These are phyloP conservation scores for Zalophus californianus DNA, from an alignment of 2,797 vertebrate genomes.

Conservation along the genomic window DNA sequence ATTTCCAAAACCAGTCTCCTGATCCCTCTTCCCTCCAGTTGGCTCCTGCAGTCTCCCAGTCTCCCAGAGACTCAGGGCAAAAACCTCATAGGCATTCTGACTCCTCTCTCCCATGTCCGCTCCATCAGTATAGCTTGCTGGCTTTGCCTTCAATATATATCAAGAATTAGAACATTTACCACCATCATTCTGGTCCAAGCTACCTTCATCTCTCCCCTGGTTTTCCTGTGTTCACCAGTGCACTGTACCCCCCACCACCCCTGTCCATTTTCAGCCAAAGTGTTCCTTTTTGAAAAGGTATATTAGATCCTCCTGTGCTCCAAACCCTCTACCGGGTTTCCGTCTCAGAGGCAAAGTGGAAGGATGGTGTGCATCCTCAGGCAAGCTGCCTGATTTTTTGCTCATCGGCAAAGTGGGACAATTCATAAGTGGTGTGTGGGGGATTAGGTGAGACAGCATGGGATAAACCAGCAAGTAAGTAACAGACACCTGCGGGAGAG, in stretches of 20 bases:
- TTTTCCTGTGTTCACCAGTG: background rate
- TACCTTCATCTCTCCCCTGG: background rate
- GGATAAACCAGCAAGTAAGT: conserved; percentile 5
- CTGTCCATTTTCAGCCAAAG: background rate
- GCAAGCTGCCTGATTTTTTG: background rate
- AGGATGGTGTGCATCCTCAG: background rate
- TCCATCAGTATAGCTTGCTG: background rate
- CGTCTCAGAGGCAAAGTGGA: background rate
- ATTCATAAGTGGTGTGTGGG: background rate
- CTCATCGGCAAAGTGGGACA: conserved; percentile 13
- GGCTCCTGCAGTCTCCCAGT: background rate
- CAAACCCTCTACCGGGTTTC: background rate
- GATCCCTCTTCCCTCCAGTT: background rate
- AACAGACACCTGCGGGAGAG: background rate
- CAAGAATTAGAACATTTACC: background rate
- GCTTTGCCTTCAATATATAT: background rate
- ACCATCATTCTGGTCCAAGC: background rate
- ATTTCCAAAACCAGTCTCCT: background rate
- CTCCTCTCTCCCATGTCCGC: background rate
- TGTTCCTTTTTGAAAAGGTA: conserved; percentile 8
- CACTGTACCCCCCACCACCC: accelerated
- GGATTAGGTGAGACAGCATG: conserved; percentile 42
- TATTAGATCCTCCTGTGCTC: background rate
- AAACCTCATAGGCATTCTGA: background rate
- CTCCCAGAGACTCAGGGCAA: background rate